Conservation (phyloP, 2,113 vertebrate species). For the Trinectes maculatus region DNA sequence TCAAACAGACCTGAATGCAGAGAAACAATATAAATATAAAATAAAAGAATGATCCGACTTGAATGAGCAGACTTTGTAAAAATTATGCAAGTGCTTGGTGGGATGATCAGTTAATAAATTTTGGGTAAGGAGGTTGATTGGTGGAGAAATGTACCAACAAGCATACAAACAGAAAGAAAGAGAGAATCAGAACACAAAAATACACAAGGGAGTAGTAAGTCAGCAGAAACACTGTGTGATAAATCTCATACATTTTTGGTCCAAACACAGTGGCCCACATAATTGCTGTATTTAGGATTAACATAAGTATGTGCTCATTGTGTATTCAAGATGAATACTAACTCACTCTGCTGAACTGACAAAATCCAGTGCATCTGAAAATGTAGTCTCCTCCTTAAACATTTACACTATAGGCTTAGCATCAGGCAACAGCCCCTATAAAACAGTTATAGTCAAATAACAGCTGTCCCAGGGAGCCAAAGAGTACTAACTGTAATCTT, state of each 20-base stretch:
- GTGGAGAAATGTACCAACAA: too few species aligned
- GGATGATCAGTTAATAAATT: too few species aligned
- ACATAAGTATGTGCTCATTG: conserved; percentile 8
- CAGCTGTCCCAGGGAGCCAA: neutral
- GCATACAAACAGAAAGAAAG: neutral
- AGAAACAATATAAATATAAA: too few species aligned
- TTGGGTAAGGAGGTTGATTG: too few species aligned
- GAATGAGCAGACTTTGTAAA: too few species aligned
- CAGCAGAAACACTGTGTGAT: neutral
- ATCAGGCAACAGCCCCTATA: neutral
- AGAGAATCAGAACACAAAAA: neutral
- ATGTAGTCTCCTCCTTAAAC: neutral
- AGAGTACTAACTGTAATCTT: neutral
- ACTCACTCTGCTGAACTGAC: neutral
- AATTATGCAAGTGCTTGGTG: too few species aligned
- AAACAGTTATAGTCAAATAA: neutral
- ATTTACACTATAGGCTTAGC: neutral
- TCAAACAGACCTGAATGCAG: too few species aligned
- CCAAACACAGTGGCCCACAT: neutral
- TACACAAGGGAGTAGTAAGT: too few species aligned
- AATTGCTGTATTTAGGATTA: neutral
- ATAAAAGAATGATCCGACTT: too few species aligned
- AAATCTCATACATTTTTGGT: neutral
- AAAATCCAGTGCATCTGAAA: neutral
- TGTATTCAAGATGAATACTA: neutral